A percentile compares a stretch with the other conserved stretches of the same genome.
Evolutionary conservation across 2,888 invertebrate genomes (phyloP).

Genomic region (Encarsia formosa): DNA sequence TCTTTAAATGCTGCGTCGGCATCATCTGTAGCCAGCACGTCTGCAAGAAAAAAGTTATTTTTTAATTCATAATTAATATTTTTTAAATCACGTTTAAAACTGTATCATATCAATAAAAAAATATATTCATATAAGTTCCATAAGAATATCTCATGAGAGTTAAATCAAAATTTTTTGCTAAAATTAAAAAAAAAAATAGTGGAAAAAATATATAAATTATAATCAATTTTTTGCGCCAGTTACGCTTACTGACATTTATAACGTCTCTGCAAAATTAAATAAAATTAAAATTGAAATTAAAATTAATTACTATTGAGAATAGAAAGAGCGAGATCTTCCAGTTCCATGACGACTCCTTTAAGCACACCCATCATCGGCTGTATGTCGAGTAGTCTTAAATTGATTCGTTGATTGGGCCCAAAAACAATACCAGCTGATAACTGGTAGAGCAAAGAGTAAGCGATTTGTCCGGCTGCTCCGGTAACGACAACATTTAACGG

Average conservation of each 20-base stretch:
- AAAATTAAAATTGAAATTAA: too few relatives aligned
- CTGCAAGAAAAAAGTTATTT: constrained; percentile 43
- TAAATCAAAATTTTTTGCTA: too few relatives aligned
- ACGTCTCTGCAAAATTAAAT: too few relatives aligned
- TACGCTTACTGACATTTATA: too few relatives aligned
- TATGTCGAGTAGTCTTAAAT: constrained; percentile 90
- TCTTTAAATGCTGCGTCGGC: constrained; percentile 91
- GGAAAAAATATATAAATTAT: too few relatives aligned
- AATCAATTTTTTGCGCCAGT: too few relatives aligned
- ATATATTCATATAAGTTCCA: too few relatives aligned
- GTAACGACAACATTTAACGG: constrained; percentile 93
- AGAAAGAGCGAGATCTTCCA: constrained; percentile 92
- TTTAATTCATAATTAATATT: background rate
- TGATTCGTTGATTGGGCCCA: constrained; percentile 80
- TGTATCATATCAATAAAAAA: too few relatives aligned
- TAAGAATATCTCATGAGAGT: too few relatives aligned
- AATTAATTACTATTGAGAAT: constrained; percentile 63
- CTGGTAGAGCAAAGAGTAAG: constrained; percentile 92
- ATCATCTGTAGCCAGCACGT: constrained; percentile 81
- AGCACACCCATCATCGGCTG: constrained; percentile 93
- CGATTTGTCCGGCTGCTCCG: constrained; percentile 99
- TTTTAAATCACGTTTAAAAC: too few relatives aligned
- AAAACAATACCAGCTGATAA: constrained; percentile 95
- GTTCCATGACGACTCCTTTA: constrained; percentile 97
- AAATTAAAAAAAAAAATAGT: too few relatives aligned